phyloP scores from a whole-genome alignment of 2,888 invertebrate species.

The Periphyllus acericola region DNA sequence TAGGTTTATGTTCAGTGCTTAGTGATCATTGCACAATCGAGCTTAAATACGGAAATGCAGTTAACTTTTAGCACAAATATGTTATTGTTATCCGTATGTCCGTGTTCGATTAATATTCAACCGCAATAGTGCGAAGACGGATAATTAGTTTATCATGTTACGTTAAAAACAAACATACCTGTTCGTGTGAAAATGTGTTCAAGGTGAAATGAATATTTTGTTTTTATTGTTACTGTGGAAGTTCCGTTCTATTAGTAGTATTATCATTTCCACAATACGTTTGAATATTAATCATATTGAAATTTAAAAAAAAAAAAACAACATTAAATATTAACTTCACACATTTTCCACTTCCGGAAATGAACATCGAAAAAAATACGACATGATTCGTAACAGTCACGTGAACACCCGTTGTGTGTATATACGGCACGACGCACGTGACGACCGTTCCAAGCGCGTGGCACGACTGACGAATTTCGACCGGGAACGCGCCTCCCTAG shows the following conservation, averaged over 20 bases:
- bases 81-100: not conserved
- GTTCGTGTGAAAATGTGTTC: not conserved
- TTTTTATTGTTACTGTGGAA: not conserved
- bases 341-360: not conserved
- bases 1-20: too few species aligned
- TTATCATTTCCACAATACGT: not conserved
- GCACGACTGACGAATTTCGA: conserved; percentile 57
- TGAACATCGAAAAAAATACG: not conserved
- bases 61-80: not conserved
- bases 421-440: conserved; percentile 25
- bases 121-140: not conserved
- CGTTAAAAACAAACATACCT: conserved; percentile 3
- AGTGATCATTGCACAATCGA: not conserved
- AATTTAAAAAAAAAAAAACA: not conserved
- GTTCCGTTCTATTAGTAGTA: not conserved
- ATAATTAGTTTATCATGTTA: not conserved
- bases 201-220: not conserved
- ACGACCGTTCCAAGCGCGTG: conserved; percentile 48
- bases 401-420: not conserved
- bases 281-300: not conserved
- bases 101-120: not conserved
- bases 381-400: not conserved
- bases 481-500: conserved; percentile 22
- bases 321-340: not conserved
- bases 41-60: not conserved